A percentile compares a stretch with the other conserved stretches of the same genome.
phyloP scores from a whole-genome alignment of 2,797 vertebrate genomes.

The Bucorvus abyssinicus region DNA sequence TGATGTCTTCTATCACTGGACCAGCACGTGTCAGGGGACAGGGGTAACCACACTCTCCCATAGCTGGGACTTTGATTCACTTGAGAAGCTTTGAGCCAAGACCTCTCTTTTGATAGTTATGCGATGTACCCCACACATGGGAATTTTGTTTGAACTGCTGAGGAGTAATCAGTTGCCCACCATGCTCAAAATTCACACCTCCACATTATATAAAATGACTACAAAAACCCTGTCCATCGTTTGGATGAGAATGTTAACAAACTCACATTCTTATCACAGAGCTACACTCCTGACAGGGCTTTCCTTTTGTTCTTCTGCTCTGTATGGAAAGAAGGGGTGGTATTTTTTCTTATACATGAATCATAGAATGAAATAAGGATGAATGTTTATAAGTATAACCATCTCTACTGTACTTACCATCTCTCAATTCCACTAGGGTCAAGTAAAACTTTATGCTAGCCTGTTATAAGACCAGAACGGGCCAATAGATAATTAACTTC shows the following conservation, averaged over 20 bases:
- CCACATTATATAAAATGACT: background rate
- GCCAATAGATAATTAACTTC: background rate
- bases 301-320: background rate
- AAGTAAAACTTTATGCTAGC: background rate
- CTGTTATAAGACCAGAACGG: background rate
- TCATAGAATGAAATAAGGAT: background rate
- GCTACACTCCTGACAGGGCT: background rate
- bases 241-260: background rate
- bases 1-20: background rate
- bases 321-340: background rate
- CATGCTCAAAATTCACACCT: background rate
- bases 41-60: background rate
- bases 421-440: background rate
- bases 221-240: background rate
- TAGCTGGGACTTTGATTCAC: background rate
- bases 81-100: background rate
- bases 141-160: background rate
- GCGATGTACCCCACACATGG: background rate
- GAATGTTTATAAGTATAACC: background rate
- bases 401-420: background rate
- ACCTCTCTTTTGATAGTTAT: background rate
- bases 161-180: background rate
- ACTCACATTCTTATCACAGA: background rate
- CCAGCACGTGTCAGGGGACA: accelerated
- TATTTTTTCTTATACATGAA: background rate